Conservation (phyloP, 2,113 vertebrate species). For the Pampusana beccarii region DNA sequence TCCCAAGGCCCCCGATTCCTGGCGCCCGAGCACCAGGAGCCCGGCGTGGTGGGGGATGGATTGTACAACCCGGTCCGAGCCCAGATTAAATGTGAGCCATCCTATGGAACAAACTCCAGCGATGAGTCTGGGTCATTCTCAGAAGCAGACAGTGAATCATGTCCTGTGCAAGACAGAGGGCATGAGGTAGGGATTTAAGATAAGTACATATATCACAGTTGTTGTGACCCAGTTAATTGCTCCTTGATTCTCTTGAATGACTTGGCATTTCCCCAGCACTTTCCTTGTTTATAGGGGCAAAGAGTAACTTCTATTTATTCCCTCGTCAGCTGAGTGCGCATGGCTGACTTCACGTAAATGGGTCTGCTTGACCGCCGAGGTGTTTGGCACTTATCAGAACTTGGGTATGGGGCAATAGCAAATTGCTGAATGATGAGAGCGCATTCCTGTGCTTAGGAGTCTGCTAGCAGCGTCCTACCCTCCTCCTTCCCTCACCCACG, state of each 20-base stretch:
- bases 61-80: slow-evolving; percentile 89
- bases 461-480: neutral
- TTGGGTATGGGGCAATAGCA: neutral
- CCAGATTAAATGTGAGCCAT: slow-evolving; percentile 99
- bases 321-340: neutral
- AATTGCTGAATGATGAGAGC: neutral
- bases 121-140: slow-evolving; percentile 98
- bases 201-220: slow-evolving; percentile 60
- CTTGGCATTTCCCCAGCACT: slow-evolving; percentile 10
- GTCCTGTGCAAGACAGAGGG: slow-evolving; percentile 92
- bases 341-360: neutral
- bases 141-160: slow-evolving; percentile 99
- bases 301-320: neutral
- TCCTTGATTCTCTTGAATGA: slow-evolving; percentile 33
- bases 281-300: slow-evolving; percentile 4
- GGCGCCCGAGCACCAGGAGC: slow-evolving; percentile 88
- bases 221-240: slow-evolving; percentile 10
- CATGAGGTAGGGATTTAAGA: slow-evolving; percentile 89
- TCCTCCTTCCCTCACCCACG: accelerated
- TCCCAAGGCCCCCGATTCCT: slow-evolving; percentile 91
- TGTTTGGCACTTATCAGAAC: neutral
- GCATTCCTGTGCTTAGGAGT: neutral
- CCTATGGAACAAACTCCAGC: slow-evolving; percentile 98
- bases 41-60: slow-evolving; percentile 83
- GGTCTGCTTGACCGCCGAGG: neutral